Base-by-base conservation (phyloP, 2,888 invertebrate genomes). In the Andrena dorsata region DNA sequence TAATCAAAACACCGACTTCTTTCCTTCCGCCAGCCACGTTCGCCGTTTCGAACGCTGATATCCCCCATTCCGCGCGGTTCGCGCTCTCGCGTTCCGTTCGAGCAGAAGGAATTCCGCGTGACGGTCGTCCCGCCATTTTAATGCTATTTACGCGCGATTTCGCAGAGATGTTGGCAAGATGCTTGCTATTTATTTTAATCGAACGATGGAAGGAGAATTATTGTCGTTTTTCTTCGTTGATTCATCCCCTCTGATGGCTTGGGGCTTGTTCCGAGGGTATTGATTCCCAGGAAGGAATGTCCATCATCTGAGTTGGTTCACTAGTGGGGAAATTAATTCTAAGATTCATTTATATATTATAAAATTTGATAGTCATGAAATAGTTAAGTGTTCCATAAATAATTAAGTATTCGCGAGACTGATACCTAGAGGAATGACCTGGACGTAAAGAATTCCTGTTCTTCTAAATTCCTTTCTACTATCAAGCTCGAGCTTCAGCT, bases 1-100 rank as follows among this genome's bases (percentile, higher is more conserved):
- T 76, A 81, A 82, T 81, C 81, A 73, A 72, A 76, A 82, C 76
- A 76, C 51, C 30, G 71, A 47, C 51, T 65, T 61, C 53, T 13
- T 49, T 51, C 30, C 32, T 56, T 13, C 47, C 47, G 3, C 49
- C 10, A 32, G 10, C 26, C 47, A 30, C 61, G 49, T 49, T 51
- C 49, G 16, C n/a, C 35, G 30, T 16, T 28, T 56, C n/a, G 7
- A 64, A 56, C 30, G 26, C 13, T 28, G 6, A 6, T 47, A n/a
- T 35, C 28, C 20, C 63, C 41, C 23, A n/a, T 7, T 5, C 20
- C 49, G 26, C 41, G n/a, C 28, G n/a, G 47, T 13, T 47, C 26
- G n/a, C 32, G 32, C 8, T 30, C 16, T 26, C 47, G 64, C 58
- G 35, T 49, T 28, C 74, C 74, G n/a, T 13, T 35, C 35, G 28